phyloP scores from a whole-genome alignment of 2,113 vertebrate genomes.

The Gadus chalcogrammus region DNA sequence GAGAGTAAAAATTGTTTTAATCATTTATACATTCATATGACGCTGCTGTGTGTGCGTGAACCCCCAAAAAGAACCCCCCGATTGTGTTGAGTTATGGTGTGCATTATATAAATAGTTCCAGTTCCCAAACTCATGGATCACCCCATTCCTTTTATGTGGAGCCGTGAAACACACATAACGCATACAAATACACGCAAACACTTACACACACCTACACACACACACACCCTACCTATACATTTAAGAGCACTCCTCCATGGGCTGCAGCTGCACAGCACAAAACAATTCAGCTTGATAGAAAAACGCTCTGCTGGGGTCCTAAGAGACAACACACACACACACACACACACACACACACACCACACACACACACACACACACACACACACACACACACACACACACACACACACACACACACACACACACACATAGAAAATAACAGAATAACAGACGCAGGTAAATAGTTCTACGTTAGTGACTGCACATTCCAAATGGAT shows the following conservation, averaged over 20 bases:
- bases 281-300: conserved; percentile 62
- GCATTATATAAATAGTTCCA: too few relatives aligned
- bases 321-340: conserved; percentile 34
- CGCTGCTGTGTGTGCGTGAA: background rate
- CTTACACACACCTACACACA: conserved; percentile 9
- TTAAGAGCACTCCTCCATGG: conserved; percentile 47
- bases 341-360: conserved; percentile 2
- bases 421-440: background rate
- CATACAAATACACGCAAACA: conserved; percentile 20
- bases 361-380: background rate
- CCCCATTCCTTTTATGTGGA: too few relatives aligned
- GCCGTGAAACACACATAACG: background rate
- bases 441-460: background rate
- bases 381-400: conserved; percentile 13
- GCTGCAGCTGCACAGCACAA: conserved; percentile 65
- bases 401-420: conserved; percentile 1
- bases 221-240: conserved; percentile 28
- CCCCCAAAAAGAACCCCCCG: too few relatives aligned
- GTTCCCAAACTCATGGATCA: too few relatives aligned
- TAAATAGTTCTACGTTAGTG: background rate
- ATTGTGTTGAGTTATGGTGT: too few relatives aligned
- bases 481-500: background rate
- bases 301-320: conserved; percentile 41
- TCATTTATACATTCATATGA: background rate
- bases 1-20: background rate